phyloP scores from a whole-genome alignment of 2,888 invertebrate genomes.

The Dugesia japonica region DNA sequence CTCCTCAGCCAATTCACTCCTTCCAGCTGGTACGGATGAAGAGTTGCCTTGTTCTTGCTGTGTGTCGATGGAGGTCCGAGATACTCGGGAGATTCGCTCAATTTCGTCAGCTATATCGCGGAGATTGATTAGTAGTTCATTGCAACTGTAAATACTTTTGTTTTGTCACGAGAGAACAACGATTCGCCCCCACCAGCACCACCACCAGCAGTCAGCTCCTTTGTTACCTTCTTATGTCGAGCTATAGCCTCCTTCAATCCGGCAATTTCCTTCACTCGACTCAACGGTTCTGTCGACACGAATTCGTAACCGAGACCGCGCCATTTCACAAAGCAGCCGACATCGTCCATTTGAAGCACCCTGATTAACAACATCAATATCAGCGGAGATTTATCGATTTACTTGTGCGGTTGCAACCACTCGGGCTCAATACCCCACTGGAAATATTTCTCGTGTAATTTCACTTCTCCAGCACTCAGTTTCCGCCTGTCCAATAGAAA shows the following conservation, averaged over 20 bases:
- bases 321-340: not conserved
- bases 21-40: constrained; percentile 93
- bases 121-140: no score
- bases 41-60: constrained; percentile 56
- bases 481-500: not conserved
- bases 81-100: not conserved
- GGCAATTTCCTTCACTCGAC: not conserved
- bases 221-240: not conserved
- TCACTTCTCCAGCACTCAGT: not conserved
- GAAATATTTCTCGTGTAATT: not conserved
- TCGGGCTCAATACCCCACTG: not conserved
- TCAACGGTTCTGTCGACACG: not conserved
- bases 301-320: not conserved
- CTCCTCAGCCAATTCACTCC: constrained; percentile 91
- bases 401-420: constrained; percentile 12
- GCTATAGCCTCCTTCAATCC: not conserved
- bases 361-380: not conserved
- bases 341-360: not conserved
- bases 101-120: constrained; percentile 2
- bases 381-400: not conserved
- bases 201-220: not conserved
- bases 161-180: no score
- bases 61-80: not conserved
- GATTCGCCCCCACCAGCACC: no score
- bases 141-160: no score